Conservation (phyloP, 2,888 invertebrate genomes). For the Carpatolechia fugitivella region DNA sequence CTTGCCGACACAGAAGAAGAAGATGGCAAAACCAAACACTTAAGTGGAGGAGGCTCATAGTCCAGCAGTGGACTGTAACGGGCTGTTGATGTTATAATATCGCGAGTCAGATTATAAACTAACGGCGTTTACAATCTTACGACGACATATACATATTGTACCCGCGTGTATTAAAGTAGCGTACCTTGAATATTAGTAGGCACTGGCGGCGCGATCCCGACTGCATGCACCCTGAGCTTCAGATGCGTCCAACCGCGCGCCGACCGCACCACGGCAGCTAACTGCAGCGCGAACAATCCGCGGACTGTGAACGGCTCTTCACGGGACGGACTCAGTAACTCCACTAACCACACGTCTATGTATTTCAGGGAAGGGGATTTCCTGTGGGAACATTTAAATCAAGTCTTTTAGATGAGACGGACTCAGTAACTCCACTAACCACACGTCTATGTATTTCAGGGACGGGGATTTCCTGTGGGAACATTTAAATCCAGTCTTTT, state of each 20-base stretch:
- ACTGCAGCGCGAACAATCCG: constrained; percentile 96
- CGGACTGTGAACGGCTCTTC: constrained; percentile 93
- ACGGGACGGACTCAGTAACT: constrained; percentile 88
- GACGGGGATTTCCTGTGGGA: constrained; percentile 72
- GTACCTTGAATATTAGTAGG: constrained; percentile 4
- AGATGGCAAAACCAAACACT: too few species aligned
- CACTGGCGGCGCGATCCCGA: background rate
- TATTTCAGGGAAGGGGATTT: constrained; percentile 81
- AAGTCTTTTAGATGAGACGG: too few species aligned
- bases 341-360: constrained; percentile 99
- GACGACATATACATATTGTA: too few species aligned
- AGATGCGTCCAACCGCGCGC: constrained; percentile 92
- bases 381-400: constrained; percentile 52
- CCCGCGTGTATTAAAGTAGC: too few species aligned
- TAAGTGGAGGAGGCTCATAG: too few species aligned
- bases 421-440: constrained; percentile 95
- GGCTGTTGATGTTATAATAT: too few species aligned
- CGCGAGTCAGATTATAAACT: too few species aligned
- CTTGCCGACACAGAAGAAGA: too few species aligned
- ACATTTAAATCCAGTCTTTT: too few species aligned
- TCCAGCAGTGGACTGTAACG: too few species aligned
- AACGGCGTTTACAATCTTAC: too few species aligned
- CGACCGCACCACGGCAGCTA: constrained; percentile 97
- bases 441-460: constrained; percentile 95
- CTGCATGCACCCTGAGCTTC: constrained; percentile 92